A percentile compares a stretch with the other conserved stretches of the same genome.
Conservation (phyloP, 2,888 invertebrate genomes). For the Caenorhabditis sp. region DNA sequence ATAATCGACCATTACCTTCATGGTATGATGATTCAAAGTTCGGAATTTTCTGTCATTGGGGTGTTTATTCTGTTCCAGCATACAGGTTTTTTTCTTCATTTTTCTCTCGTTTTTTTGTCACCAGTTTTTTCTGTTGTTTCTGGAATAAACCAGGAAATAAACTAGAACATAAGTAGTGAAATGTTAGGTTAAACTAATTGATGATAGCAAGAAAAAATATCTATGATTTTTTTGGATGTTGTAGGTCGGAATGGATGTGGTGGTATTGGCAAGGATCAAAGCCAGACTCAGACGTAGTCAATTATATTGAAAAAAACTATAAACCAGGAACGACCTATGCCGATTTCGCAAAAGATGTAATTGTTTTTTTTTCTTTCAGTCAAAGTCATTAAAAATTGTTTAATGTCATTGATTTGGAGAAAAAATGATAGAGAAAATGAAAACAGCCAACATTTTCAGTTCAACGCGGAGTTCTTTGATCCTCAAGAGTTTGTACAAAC, state of each 20-base stretch:
- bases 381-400: not conserved
- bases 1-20: conserved; percentile 71
- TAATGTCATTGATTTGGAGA: not conserved
- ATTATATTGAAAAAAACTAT: conserved; percentile 84
- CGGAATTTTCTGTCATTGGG: conserved; percentile 74
- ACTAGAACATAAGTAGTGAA: not conserved
- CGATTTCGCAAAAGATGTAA: conserved; percentile 79
- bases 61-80: conserved; percentile 63
- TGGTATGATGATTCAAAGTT: conserved; percentile 74
- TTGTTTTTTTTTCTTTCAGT: conserved; percentile 1
- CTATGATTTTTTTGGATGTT: conserved; percentile 73
- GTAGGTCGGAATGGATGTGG: conserved; percentile 82
- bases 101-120: not conserved
- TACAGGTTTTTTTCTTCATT: conserved; percentile 28
- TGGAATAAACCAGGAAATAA: not conserved
- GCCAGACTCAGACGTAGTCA: conserved; percentile 59
- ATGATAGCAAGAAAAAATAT: conserved; percentile 80
- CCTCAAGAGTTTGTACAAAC: conserved; percentile 84
- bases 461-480: conserved; percentile 88
- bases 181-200: not conserved
- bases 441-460: conserved; percentile 73
- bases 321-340: conserved; percentile 87
- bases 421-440: not conserved
- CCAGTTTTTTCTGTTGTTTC: not conserved
- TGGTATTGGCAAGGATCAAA: conserved; percentile 65